These are phyloP conservation scores for Himantopus leucocephalus DNA, from an alignment of 2,113 vertebrate species.

Conservation along the genomic window DNA sequence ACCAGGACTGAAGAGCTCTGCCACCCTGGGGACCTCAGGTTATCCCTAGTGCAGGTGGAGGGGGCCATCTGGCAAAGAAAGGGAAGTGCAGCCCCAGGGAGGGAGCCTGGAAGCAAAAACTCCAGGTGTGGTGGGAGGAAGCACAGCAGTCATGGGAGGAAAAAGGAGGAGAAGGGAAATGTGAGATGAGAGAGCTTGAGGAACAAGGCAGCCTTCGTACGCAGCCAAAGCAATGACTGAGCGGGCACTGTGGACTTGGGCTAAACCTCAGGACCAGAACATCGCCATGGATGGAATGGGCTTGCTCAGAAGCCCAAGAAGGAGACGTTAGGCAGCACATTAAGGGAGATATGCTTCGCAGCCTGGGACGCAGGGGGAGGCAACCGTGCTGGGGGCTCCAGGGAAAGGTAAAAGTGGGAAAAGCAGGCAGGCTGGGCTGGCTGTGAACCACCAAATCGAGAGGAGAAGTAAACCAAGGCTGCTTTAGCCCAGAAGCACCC, in stretches of 20 bases:
- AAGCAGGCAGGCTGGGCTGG: background rate
- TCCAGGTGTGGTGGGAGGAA: background rate
- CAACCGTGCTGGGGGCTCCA: background rate
- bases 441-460: background rate
- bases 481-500: background rate
- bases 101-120: background rate
- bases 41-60: background rate
- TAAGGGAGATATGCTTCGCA: background rate
- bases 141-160: background rate
- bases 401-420: background rate
- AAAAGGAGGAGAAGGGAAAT: background rate
- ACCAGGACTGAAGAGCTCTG: background rate
- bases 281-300: background rate
- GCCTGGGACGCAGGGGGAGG: background rate
- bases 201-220: background rate
- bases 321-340: background rate
- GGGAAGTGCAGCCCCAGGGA: background rate
- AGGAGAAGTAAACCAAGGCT: background rate
- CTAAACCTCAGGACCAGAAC: background rate
- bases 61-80: background rate
- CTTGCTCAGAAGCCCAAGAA: background rate
- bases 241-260: background rate
- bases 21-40: background rate
- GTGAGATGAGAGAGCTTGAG: background rate
- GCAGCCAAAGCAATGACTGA: background rate